phyloP scores from a whole-genome alignment of 2,888 invertebrate species.

The Epistrophe grossulariae region DNA sequence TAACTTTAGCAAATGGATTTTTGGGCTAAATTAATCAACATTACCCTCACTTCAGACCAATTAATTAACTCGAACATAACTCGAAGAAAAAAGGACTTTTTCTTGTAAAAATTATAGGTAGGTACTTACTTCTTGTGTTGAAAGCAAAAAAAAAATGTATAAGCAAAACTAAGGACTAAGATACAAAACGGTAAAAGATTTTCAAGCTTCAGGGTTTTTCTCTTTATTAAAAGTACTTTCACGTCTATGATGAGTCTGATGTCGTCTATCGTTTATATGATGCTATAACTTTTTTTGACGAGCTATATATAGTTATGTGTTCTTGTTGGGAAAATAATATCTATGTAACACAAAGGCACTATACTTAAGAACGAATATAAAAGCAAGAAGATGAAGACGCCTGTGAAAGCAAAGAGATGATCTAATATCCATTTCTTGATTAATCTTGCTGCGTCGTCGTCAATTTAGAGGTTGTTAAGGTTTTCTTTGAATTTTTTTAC shows the following conservation, averaged over 20 bases:
- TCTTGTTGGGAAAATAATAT: constrained; percentile 20
- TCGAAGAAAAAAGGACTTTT: constrained; percentile 29
- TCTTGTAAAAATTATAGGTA: constrained; percentile 50
- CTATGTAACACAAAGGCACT: background rate
- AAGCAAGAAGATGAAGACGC: constrained; percentile 17
- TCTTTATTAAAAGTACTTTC: constrained; percentile 54
- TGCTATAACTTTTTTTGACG: constrained; percentile 2
- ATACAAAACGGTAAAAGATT: constrained; percentile 32
- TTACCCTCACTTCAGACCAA: constrained; percentile 59
- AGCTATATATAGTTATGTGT: background rate
- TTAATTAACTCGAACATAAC: constrained; percentile 63
- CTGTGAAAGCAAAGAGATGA: constrained; percentile 50
- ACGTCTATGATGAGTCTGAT: constrained; percentile 36
- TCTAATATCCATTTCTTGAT: constrained; percentile 70
- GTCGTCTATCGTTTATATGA: constrained; percentile 24
- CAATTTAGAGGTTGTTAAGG: constrained; percentile 61
- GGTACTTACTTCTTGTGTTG: constrained; percentile 35
- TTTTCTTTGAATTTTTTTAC: constrained; percentile 42
- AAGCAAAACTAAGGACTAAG: constrained; percentile 12
- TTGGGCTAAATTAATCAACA: constrained; percentile 65
- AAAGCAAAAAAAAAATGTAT: constrained; percentile 24
- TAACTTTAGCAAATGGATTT: constrained; percentile 49
- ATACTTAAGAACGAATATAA: background rate
- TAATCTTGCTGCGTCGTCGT: constrained; percentile 69
- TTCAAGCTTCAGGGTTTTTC: constrained; percentile 26